Evolutionary conservation across 2,797 vertebrate genomes (phyloP).

Genomic region (Halcyon leucocephala): DNA sequence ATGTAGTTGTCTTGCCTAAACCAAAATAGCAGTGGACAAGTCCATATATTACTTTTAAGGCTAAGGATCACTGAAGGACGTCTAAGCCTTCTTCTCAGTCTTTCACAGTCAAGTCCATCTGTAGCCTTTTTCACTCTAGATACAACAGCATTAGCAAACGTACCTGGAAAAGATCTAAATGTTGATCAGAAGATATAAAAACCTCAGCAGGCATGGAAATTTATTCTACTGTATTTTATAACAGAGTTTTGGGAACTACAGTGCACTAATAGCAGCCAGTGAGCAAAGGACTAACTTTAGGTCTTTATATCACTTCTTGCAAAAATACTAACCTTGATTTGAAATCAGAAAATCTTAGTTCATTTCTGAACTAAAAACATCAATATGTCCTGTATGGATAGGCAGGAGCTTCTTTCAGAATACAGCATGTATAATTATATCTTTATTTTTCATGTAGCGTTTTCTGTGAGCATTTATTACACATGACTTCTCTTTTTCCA

Average conservation of each 20-base stretch:
- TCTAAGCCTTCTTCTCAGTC: background rate
- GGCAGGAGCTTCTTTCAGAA: background rate
- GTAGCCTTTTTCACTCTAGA: background rate
- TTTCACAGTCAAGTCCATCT: background rate
- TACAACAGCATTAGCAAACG: background rate
- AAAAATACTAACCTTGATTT: background rate
- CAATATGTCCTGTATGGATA: background rate
- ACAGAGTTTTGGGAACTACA: background rate
- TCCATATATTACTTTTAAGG: background rate
- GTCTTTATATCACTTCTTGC: background rate
- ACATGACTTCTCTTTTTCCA: background rate
- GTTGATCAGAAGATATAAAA: background rate
- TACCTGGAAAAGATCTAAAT: background rate
- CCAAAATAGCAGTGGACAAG: background rate
- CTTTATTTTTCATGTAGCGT: background rate
- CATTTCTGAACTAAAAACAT: background rate
- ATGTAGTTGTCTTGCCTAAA: background rate
- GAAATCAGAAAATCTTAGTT: background rate
- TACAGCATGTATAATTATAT: background rate
- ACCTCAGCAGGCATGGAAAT: accelerated
- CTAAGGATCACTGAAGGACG: background rate
- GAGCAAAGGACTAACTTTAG: background rate
- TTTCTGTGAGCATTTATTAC: background rate
- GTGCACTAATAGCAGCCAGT: background rate
- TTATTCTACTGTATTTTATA: background rate